These are phyloP conservation scores for Apus apus DNA, from an alignment of 2,113 vertebrate genomes.

Conservation along the genomic window DNA sequence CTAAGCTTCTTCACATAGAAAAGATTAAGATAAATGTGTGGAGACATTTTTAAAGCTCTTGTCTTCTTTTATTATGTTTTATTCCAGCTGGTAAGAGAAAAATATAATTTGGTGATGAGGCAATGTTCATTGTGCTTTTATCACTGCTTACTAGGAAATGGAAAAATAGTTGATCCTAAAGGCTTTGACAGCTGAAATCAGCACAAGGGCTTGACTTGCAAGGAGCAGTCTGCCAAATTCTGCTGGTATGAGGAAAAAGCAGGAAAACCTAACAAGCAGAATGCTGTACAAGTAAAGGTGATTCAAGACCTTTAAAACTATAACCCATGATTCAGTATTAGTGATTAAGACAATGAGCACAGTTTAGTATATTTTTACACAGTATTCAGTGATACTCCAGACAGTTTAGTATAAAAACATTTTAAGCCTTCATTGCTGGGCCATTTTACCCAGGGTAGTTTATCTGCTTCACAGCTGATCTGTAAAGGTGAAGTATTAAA, in stretches of 20 bases:
- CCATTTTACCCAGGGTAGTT: background rate
- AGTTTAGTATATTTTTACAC: background rate
- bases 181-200: background rate
- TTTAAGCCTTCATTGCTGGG: background rate
- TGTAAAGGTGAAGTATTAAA: background rate
- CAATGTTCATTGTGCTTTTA: background rate
- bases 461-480: background rate
- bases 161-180: background rate
- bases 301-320: background rate
- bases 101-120: background rate
- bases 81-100: background rate
- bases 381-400: background rate
- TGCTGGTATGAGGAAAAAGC: background rate
- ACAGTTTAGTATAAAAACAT: background rate
- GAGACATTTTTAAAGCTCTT: background rate
- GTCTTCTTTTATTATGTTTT: background rate
- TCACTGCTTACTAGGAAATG: background rate
- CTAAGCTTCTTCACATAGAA: background rate
- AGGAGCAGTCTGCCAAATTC: background rate
- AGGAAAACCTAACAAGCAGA: background rate
- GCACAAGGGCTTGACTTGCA: background rate
- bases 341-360: background rate
- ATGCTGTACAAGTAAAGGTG: background rate
- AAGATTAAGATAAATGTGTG: constrained; percentile 11
- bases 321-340: background rate